These are phyloP conservation scores for Altica lythri DNA, from an alignment of 2,888 invertebrate genomes.

Conservation along the genomic window DNA sequence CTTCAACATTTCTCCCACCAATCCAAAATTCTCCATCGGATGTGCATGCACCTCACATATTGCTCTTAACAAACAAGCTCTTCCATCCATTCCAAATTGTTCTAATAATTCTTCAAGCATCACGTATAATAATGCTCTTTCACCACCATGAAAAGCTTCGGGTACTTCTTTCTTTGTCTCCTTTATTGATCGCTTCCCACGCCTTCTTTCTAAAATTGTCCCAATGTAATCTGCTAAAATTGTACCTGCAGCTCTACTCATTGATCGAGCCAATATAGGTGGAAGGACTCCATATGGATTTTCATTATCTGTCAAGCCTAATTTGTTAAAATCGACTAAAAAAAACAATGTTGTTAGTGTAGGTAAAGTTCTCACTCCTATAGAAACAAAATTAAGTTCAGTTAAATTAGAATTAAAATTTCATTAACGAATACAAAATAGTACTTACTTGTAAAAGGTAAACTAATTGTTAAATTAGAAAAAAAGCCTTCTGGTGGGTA, in stretches of 20 bases:
- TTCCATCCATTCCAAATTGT: slow-evolving; percentile 81
- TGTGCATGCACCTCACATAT: slow-evolving; percentile 87
- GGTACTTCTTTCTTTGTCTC: slow-evolving; percentile 42
- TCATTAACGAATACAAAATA: no score
- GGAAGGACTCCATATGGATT: slow-evolving; percentile 83
- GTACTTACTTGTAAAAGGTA: slow-evolving; percentile 84
- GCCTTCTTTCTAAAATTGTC: slow-evolving; percentile 67
- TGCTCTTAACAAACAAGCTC: slow-evolving; percentile 78
- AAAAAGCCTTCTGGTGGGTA: slow-evolving; percentile 86
- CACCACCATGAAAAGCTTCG: slow-evolving; percentile 76
- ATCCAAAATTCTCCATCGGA: slow-evolving; percentile 75
- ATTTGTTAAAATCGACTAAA: slow-evolving; percentile 82
- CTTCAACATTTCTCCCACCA: slow-evolving; percentile 81
- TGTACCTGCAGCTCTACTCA: slow-evolving; percentile 74
- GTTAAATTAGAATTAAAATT: no score
- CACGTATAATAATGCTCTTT: slow-evolving; percentile 78
- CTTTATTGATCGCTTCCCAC: slow-evolving; percentile 53
- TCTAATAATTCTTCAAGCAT: slow-evolving; percentile 78
- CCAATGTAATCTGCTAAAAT: slow-evolving; percentile 75
- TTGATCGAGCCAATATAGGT: slow-evolving; percentile 74
- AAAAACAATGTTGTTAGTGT: no score
- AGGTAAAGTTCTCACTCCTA: no score
- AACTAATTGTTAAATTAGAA: slow-evolving; percentile 81
- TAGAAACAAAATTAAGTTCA: no score
- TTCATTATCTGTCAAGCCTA: slow-evolving; percentile 86